phyloP scores from a whole-genome alignment of 2,113 vertebrate genomes.

The Clarias gariepinus region DNA sequence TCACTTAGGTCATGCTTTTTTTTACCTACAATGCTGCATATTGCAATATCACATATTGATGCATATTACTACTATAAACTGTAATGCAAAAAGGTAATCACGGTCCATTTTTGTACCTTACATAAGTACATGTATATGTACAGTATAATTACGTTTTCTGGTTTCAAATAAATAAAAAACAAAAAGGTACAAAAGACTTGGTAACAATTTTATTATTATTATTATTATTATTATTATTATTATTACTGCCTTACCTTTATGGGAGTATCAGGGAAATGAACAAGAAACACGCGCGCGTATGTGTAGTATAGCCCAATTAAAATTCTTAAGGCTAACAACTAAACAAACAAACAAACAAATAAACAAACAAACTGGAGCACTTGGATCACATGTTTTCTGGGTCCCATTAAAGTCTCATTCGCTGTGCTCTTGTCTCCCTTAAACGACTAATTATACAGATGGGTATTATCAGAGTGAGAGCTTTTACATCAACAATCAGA shows the following conservation, averaged over 20 bases:
- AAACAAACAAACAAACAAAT: constrained; percentile 23
- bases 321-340: constrained; percentile 37
- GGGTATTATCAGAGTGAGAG: constrained; percentile 39
- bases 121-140: not conserved
- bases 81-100: not conserved
- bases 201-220: not conserved
- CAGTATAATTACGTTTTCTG: not conserved
- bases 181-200: not conserved
- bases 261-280: not conserved
- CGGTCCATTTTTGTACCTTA: not conserved
- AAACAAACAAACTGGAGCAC: not conserved
- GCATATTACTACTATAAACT: no score
- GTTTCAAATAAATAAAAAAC: not conserved
- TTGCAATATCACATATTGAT: no score
- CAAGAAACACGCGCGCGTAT: not conserved
- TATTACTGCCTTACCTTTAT: not conserved
- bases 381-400: not conserved
- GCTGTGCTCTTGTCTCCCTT: constrained; percentile 49
- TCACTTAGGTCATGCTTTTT: no score
- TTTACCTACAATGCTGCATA: not conserved
- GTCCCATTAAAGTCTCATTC: constrained; percentile 58
- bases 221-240: not conserved
- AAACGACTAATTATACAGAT: constrained; percentile 57
- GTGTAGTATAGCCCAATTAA: constrained; percentile 36
- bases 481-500: constrained; percentile 45